These are phyloP conservation scores for Eilema sororculum DNA, from an alignment of 2,888 invertebrate species.

Conservation along the genomic window DNA sequence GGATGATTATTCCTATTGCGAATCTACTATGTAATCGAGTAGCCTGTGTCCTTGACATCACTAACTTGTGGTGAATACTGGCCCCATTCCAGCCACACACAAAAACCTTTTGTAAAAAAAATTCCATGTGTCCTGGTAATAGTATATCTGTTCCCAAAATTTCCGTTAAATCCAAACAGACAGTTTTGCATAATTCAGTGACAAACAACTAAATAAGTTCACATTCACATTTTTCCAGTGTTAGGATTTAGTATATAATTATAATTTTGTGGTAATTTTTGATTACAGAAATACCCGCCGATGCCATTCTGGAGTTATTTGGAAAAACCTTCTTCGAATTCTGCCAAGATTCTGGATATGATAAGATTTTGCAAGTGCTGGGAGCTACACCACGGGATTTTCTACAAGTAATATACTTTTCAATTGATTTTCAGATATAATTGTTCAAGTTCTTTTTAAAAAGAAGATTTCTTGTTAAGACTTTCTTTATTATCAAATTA, in stretches of 20 bases:
- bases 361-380: slow-evolving; percentile 96
- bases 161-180: neutral
- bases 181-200: neutral
- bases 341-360: slow-evolving; percentile 98
- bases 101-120: neutral
- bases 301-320: slow-evolving; percentile 95
- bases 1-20: neutral
- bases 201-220: too few relatives aligned
- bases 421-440: too few relatives aligned
- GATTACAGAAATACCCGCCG: slow-evolving; percentile 93
- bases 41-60: neutral
- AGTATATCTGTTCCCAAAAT: neutral
- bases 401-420: slow-evolving; percentile 88
- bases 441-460: neutral
- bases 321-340: slow-evolving; percentile 98
- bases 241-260: neutral
- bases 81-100: neutral
- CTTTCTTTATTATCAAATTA: too few relatives aligned
- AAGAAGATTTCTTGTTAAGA: neutral
- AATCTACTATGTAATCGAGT: neutral
- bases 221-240: too few relatives aligned
- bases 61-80: neutral
- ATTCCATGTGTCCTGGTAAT: too few relatives aligned
- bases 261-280: neutral
- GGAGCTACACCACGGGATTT: slow-evolving; percentile 98